These are phyloP conservation scores for Diplodus sargus DNA, from an alignment of 2,797 vertebrate genomes.

Conservation along the genomic window DNA sequence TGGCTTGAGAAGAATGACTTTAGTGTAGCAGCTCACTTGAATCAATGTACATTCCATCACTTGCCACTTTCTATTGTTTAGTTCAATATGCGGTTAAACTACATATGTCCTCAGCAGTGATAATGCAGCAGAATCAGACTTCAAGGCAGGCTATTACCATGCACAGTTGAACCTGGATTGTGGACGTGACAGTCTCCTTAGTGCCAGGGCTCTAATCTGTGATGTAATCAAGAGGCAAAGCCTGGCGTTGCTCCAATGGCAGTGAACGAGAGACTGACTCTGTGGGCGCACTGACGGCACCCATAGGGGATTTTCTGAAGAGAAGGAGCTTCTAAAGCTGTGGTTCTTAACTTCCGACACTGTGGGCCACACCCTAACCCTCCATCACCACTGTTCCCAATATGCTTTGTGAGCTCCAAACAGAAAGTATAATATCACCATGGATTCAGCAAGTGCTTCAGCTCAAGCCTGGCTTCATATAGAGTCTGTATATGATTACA, in stretches of 20 bases:
- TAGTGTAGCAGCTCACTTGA: background rate
- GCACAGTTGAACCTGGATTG: conserved; percentile 41
- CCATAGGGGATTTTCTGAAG: conserved; percentile 22
- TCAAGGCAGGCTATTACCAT: conserved; percentile 39
- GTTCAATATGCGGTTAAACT: conserved; percentile 4
- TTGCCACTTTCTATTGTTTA: background rate
- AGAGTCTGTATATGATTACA: background rate
- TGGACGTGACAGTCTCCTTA: conserved; percentile 46
- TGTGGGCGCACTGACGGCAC: conserved; percentile 32
- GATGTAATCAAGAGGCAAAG: conserved; percentile 69
- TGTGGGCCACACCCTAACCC: background rate
- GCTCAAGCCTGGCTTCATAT: background rate
- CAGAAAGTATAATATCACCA: background rate
- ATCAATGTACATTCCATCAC: background rate
- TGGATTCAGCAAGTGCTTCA: background rate
- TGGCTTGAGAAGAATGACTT: background rate
- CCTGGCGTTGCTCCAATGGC: conserved; percentile 33
- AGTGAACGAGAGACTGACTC: conserved; percentile 28
- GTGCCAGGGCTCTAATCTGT: conserved; percentile 61
- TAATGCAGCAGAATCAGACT: conserved; percentile 29
- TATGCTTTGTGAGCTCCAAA: background rate
- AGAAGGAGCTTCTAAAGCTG: conserved; percentile 6
- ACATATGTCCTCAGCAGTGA: conserved; percentile 2
- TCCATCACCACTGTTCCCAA: background rate
- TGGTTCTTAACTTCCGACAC: conserved; percentile 2